Evolutionary conservation across 1,140 invertebrate species (phyloP).

Genomic region (Hetaerina americana): DNA sequence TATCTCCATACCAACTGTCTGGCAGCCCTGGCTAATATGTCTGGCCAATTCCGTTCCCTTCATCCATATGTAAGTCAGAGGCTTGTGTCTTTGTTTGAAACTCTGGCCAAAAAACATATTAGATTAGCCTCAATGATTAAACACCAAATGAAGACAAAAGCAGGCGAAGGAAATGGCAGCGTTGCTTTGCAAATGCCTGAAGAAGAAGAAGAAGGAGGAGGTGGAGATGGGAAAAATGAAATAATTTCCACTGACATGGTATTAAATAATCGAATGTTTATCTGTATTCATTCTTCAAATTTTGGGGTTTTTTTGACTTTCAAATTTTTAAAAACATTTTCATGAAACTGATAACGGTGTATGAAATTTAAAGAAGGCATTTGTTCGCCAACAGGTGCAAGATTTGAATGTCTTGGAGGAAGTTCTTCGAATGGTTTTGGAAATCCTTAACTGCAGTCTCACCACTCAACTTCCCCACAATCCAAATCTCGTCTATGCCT

Average conservation of each 20-base stretch:
- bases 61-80: slow-evolving; percentile 95
- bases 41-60: slow-evolving; percentile 80
- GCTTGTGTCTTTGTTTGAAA: slow-evolving; percentile 77
- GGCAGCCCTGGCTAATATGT: slow-evolving; percentile 97
- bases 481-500: slow-evolving; percentile 87
- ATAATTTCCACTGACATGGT: slow-evolving; percentile 2
- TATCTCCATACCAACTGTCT: slow-evolving; percentile 95
- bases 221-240: slow-evolving; percentile 23
- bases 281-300: no score
- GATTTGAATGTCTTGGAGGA: slow-evolving; percentile 93
- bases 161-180: slow-evolving; percentile 20
- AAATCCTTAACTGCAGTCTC: slow-evolving; percentile 90
- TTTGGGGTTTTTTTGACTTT: no score
- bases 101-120: slow-evolving; percentile 63
- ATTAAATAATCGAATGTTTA: no score
- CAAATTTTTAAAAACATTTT: no score
- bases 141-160: slow-evolving; percentile 31
- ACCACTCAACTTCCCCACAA: slow-evolving; percentile 79
- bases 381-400: no score
- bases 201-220: slow-evolving; percentile 18
- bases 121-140: slow-evolving; percentile 33
- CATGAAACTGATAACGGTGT: no score
- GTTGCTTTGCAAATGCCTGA: slow-evolving; percentile 19
- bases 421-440: slow-evolving; percentile 88
- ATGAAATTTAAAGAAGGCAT: no score